Evolutionary conservation across 2,113 vertebrate genomes (phyloP), one percentile per base, ranked within the genome.

Genomic region (Tonatia bakeri): DNA sequence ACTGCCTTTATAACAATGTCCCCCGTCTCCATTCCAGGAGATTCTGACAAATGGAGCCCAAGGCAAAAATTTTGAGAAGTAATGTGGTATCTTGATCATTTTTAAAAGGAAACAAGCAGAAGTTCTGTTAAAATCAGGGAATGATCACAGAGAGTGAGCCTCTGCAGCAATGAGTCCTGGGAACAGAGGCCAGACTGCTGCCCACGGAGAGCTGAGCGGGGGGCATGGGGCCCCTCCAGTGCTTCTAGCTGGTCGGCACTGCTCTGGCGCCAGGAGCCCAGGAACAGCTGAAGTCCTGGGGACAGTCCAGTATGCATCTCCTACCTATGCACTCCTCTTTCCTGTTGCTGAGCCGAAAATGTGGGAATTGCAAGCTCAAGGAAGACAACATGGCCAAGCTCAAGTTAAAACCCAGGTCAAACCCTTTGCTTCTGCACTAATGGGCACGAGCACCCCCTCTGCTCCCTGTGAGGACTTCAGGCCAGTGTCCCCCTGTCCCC

Each of bases 401-500:
- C n/a, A 77, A 69, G 52, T 43, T 20, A 59, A 86, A 59, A 43
- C 45, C 12, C 36, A 77, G 22, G 31, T 77, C 45, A 82, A 45
- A 69, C 28, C 17, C 50, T 24, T 24, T 28, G 8, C 9, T 8
- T 26, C n/a, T 24, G 15, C 22, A 14, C 40, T 20, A 9, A 43
- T 3, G 54, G n/a, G 43, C 56, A 16, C 2, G 33, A 3, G 22
- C 52, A 31, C 28, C 22, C n/a, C 76, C 36, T 3, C 20, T 1
- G 11, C 1, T 12, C 38, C 75, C 17, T 8, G 15, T 0, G 1
- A 47, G 31, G 36, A 43, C 33, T 5, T 0, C 5, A 16, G n/a
- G 20, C 22, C 17, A 28, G 36, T 24, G 38, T 14, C 40, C 70
- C 36, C 36, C 56, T 52, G 56, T 22, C 56, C 59, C 26, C 26